Base-by-base conservation (phyloP, 2,113 vertebrate species). In the Hyla sarda region DNA sequence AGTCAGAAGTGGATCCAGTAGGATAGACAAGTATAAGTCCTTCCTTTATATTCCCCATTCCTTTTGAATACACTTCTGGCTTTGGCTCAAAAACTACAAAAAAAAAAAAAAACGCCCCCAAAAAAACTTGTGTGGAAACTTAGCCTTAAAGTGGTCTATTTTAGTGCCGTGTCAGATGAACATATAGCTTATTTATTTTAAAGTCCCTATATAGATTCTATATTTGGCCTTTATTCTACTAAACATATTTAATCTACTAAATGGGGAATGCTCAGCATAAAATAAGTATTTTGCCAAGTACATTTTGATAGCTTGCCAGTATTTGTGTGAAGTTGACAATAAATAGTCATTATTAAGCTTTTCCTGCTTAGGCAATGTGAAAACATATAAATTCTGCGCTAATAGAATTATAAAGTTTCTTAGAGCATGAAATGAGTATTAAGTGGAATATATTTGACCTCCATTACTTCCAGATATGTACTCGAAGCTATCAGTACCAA, bases 361-460 rank as follows among this genome's bases (percentile, higher is more conserved):
- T 48, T 47, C n/a, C 79, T 82, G 28, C 28, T 34, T 72, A 34
- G 30, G 67, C 62, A 50, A n/a, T 34, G 47, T 71, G 65, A 71
- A 28, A 48, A 52, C 17, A 82, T 71, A 72, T 50, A 82, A 67
- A 47, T 14, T 28, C 17, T 52, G n/a, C 50, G 45, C 45, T 82
- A 69, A 34, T 50, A 65, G 19, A 82, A 82, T 82, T 71, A 82
- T 52, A 32, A 82, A 69, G 30, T 34, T 71, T 82, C 14, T 82
- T 71, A 71, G 81, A 71, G 81, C 81, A 82, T 54, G 81, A 82
- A 82, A 82, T 72, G 52, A 82, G 30, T 52, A 82, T 71, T 52
- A 71, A 19, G 19, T 71, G 41, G 9, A 71, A 50, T 67, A 32
- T 82, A 52, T 50, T 82, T 47, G 58, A 52, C 62, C 80, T 69